These are phyloP conservation scores for Gymnoscelis rufifasciata DNA, from an alignment of 2,888 invertebrate genomes.

Conservation along the genomic window DNA sequence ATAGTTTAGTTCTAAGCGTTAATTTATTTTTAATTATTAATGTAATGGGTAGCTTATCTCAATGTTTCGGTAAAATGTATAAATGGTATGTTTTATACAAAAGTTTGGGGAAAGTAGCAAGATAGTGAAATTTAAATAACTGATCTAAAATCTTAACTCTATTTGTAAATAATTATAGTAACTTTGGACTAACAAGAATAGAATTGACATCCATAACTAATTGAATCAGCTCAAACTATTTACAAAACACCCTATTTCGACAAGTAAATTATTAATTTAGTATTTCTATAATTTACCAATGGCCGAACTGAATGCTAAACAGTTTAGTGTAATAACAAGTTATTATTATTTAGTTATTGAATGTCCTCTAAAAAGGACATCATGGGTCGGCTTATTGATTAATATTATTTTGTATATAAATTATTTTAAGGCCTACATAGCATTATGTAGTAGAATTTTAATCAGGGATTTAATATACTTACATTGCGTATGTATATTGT, in stretches of 20 bases:
- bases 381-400: neutral
- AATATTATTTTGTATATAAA: slow-evolving; percentile 23
- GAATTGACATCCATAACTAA: too few species aligned
- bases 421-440: slow-evolving; percentile 46
- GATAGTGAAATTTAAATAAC: too few species aligned
- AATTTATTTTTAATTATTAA: slow-evolving; percentile 53
- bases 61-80: neutral
- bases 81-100: neutral
- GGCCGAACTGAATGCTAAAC: too few species aligned
- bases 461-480: slow-evolving; percentile 47
- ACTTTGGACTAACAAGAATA: too few species aligned
- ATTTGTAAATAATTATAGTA: too few species aligned
- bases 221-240: too few species aligned
- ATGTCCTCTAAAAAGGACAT: neutral
- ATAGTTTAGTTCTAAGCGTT: slow-evolving; percentile 55
- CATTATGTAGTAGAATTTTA: slow-evolving; percentile 48
- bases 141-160: neutral
- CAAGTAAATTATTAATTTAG: too few species aligned
- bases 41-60: slow-evolving; percentile 4
- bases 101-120: too few species aligned
- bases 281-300: too few species aligned
- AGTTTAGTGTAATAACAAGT: too few species aligned
- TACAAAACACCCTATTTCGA: too few species aligned
- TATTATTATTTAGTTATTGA: neutral
- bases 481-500: slow-evolving; percentile 70